Base-by-base conservation (phyloP, 2,113 vertebrate genomes). In the Ovibos moschatus region DNA sequence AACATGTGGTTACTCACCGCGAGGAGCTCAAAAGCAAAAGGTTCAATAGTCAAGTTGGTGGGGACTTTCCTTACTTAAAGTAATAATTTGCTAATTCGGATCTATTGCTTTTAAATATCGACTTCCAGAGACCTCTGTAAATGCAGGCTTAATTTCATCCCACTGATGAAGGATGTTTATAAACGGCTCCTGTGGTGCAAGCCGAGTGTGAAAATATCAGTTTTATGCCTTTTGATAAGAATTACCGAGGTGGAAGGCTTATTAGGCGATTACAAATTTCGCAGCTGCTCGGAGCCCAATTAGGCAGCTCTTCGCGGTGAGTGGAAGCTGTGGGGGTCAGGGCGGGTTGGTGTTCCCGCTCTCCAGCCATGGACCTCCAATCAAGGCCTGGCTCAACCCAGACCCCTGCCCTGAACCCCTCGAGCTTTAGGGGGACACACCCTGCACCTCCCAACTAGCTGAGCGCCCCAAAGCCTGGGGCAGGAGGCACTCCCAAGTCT, bases 51-150 rank as follows among this genome's bases (percentile, higher is more conserved):
- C 51, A 76, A 92, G 28, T 94, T 97, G 93, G 94, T 85, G 96
- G 87, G 67, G 76, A 96, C 96, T 95, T 98, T 90, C 87, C 87
- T 93, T 92, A 55, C 81, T 94, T 92, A 93, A 97, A 97, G 94
- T 91, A 96, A 94, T 97, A 98, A 98, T 98, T 98, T 98, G 95
- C 97, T 98, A 98, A 98, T 98, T 98, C 98, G 55, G 87, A 97
- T 98, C 94, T 97, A 97, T 98, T 98, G 95, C 97, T 97, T 98
- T 98, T 97, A 97, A 98, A 98, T 98, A 96, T 97, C 89, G 83
- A 98, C 89, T 98, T 97, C 84, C 97, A 82, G 96, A 95, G 89
- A 97, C 91, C 85, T 96, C 92, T 95, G 92, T 97, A 96, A 97
- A 98, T 94, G 86, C 87, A 94, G 92, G 60, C 96, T 98, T 98